phyloP scores from a whole-genome alignment of 2,113 vertebrate species.

The Cheirogaleus medius region DNA sequence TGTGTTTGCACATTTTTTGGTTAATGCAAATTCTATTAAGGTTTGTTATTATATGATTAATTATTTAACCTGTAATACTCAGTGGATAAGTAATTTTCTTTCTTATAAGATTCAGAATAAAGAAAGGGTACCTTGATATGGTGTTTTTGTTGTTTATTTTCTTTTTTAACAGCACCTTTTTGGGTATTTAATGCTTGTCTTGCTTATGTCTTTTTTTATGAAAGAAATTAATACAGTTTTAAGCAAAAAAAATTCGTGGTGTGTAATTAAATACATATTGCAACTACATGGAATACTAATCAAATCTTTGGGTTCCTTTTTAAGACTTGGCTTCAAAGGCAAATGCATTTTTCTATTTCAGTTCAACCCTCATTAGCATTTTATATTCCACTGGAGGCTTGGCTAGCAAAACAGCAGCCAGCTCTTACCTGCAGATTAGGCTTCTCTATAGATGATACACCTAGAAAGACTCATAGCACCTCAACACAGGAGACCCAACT shows the following conservation, averaged over 20 bases:
- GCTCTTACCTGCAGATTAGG: neutral
- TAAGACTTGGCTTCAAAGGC: neutral
- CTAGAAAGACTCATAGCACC: neutral
- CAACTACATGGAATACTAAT: neutral
- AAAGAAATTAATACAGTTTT: neutral
- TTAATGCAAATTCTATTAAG: neutral
- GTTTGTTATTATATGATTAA: conserved; percentile 12
- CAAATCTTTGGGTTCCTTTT: neutral
- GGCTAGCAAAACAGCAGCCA: neutral
- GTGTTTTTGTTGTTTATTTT: neutral
- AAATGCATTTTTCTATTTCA: neutral
- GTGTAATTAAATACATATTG: neutral
- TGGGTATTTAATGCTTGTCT: neutral
- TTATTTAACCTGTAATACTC: conserved; percentile 14
- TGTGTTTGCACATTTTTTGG: neutral
- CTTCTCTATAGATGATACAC: neutral
- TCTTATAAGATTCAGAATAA: conserved; percentile 16
- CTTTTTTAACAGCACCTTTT: neutral
- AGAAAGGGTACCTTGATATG: neutral
- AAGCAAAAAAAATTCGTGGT: neutral
- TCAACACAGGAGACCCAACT: neutral
- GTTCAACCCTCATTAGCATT: neutral
- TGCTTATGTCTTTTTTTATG: neutral
- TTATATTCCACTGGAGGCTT: neutral
- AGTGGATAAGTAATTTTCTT: neutral